Percentiles rank a stretch among this genome's conserved stretches.
phyloP scores from a whole-genome alignment of 2,797 vertebrate species.

The Diglossa cyanea region DNA sequence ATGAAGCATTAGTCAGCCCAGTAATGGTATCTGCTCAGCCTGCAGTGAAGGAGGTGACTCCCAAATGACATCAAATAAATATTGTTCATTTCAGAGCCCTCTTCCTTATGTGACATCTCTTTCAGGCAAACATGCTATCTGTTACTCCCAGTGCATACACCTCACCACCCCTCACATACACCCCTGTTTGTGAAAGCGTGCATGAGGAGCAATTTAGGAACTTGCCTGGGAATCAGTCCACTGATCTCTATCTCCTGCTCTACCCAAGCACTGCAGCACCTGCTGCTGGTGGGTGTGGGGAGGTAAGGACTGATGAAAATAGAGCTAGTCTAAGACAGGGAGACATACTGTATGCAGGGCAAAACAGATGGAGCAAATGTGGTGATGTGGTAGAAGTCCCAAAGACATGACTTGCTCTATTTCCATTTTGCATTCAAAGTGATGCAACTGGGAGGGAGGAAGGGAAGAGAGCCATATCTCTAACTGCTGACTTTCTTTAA shows the following conservation, averaged over 20 bases:
- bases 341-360: background rate
- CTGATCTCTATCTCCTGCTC: background rate
- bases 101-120: background rate
- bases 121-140: background rate
- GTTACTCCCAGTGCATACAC: background rate
- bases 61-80: background rate
- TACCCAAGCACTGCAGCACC: background rate
- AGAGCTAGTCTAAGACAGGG: background rate
- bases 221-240: background rate
- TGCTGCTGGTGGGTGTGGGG: background rate
- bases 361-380: background rate
- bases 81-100: background rate
- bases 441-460: background rate
- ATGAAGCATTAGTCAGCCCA: background rate
- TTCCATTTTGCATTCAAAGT: background rate
- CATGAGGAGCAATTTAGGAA: background rate
- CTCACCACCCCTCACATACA: background rate
- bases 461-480: background rate
- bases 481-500: background rate
- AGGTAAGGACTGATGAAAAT: background rate
- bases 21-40: background rate
- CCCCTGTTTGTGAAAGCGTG: background rate
- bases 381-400: background rate
- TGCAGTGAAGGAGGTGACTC: background rate
- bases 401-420: background rate